phyloP scores from a whole-genome alignment of 1,140 invertebrate genomes.

The Habropoda laboriosa region DNA sequence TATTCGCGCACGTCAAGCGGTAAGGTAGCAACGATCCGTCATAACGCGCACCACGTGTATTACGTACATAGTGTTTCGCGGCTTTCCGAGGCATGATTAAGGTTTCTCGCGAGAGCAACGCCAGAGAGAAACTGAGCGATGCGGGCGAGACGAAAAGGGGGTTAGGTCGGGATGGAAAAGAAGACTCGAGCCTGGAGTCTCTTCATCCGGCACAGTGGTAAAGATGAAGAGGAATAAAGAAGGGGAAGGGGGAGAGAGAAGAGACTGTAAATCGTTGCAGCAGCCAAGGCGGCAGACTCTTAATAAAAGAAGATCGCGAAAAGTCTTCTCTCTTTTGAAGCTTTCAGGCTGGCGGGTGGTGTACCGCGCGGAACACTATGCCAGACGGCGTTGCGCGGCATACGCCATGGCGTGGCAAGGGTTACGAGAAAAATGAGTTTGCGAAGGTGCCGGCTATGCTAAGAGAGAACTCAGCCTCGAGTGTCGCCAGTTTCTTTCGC shows the following conservation, averaged over 20 bases:
- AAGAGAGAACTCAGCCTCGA: background rate
- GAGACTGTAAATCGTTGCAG: constrained; percentile 31
- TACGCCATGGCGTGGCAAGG: background rate
- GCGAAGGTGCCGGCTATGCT: background rate
- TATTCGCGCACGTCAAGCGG: background rate
- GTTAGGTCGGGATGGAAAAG: background rate
- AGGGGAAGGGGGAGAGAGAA: background rate
- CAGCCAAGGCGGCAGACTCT: constrained; percentile 1
- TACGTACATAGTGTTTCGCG: constrained; percentile 20
- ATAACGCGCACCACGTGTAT: constrained; percentile 6
- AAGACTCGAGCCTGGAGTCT: constrained; percentile 16
- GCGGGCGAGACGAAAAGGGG: too few relatives aligned
- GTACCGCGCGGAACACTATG: background rate
- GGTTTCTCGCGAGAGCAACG: background rate
- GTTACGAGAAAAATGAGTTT: constrained; percentile 41
- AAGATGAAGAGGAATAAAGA: background rate
- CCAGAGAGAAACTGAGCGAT: too few relatives aligned
- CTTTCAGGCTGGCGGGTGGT: background rate
- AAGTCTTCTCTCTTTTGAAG: constrained; percentile 20
- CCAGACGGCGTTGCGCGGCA: background rate
- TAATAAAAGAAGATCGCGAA: constrained; percentile 29
- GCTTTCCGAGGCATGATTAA: constrained; percentile 25
- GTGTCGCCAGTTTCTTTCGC: background rate
- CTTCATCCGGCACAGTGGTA: constrained; percentile 18
- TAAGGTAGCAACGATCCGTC: constrained; percentile 18